Evolutionary conservation across 2,797 vertebrate genomes (phyloP), one percentile per base, ranked within the genome.

Genomic region (Remorina albescens): DNA sequence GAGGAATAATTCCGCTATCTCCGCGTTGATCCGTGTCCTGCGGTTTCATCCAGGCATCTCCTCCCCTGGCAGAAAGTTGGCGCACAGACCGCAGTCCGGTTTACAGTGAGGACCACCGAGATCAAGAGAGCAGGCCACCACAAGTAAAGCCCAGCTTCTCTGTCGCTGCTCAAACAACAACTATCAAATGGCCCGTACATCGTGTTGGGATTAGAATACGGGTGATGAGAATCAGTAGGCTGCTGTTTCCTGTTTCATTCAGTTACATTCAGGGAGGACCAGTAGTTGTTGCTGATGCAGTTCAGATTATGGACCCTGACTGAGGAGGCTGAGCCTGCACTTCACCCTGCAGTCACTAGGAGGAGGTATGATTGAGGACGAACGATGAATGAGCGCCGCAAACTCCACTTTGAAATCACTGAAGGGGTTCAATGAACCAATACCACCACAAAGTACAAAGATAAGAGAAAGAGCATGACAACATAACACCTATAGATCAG

Each of bases 341-440:
- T 89, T 85, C 86, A 37, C 7, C 28, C 55, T 28, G 47, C 58
- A 8, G 85, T 66, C 94, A 46, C 92, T 90, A 93, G 92, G 93
- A 89, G 93, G 93, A 78, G 90, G 71, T 86, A 65, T 89, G 67
- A 49, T 76, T 88, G 86, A 89, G 76, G 67, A 76, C 47, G 54
- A 23, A 44, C 46, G 59, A 47, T 28, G 30, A 30, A n/a, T n/a
- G 41, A 46, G n/a, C 32, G 10, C 30, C 46, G 42, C n/a, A 46
- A 37, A 55, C 9, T 49, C 50, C 8, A n/a, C 21, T 30, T 12
- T 37, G 21, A 10, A 12, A 41, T 41, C 23, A 19, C 12, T 28
- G 7, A 53, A 12, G 9, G 30, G n/a, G 21, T 11, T 16, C 12
- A 60, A 18, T 34, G n/a, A 12, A 11, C 25, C 57, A 58, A 16